These are phyloP conservation scores for Monomorium pharaonis DNA, from an alignment of 1,140 invertebrate genomes.

Conservation along the genomic window DNA sequence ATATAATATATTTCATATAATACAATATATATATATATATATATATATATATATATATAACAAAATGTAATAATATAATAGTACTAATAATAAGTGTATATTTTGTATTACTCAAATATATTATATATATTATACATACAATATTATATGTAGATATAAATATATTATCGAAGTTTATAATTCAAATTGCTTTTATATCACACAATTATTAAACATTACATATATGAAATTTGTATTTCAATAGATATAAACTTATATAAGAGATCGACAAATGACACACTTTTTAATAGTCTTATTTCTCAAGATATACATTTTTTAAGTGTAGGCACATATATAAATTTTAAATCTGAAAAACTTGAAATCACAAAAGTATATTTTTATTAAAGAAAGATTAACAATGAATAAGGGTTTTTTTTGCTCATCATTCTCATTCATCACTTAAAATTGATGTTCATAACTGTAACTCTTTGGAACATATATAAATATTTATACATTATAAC, in stretches of 20 bases:
- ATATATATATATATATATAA: neutral
- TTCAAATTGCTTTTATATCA: slow-evolving; percentile 15
- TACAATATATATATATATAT: slow-evolving; percentile 38
- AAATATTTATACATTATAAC: slow-evolving; percentile 12
- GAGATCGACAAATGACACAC: neutral
- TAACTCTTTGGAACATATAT: slow-evolving; percentile 25
- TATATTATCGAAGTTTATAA: slow-evolving; percentile 39
- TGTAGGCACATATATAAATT: slow-evolving; percentile 12
- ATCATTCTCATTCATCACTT: neutral
- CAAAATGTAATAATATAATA: slow-evolving; percentile 33
- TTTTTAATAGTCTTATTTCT: slow-evolving; percentile 47
- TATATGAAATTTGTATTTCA: slow-evolving; percentile 20
- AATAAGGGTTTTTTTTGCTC: neutral
- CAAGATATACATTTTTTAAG: slow-evolving; percentile 26
- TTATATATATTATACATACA: slow-evolving; percentile 5
- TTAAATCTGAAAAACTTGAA: slow-evolving; percentile 5
- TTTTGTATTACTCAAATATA: slow-evolving; percentile 53
- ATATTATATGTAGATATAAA: slow-evolving; percentile 49
- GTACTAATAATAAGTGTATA: slow-evolving; percentile 29
- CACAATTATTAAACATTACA: slow-evolving; percentile 26
- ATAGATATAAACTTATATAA: slow-evolving; percentile 21
- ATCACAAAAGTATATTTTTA: slow-evolving; percentile 28
- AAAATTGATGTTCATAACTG: neutral
- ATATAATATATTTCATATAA: slow-evolving; percentile 40
- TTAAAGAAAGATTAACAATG: slow-evolving; percentile 11